Evolutionary conservation across 2,888 invertebrate species (phyloP).

Genomic region (Nymphalis urticae): DNA sequence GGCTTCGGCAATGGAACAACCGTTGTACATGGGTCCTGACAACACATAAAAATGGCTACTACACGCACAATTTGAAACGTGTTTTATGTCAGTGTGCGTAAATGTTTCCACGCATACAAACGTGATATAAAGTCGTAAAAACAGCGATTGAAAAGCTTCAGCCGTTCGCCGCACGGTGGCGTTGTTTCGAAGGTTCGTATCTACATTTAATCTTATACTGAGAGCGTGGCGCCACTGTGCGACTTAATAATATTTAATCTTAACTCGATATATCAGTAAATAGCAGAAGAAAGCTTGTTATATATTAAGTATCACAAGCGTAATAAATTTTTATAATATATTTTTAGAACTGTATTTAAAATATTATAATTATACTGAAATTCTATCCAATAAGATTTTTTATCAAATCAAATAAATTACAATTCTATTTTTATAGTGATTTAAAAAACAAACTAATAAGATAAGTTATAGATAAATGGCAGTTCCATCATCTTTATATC

Average conservation of each 20-base stretch:
- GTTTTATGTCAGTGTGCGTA: conserved; percentile 66
- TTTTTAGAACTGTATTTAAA: too few species aligned
- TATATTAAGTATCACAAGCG: too few species aligned
- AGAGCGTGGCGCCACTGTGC: conserved; percentile 64
- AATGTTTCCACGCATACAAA: conserved; percentile 64
- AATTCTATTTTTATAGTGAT: too few species aligned
- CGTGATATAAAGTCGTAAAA: conserved; percentile 57
- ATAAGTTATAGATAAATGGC: too few species aligned
- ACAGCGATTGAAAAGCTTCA: conserved; percentile 75
- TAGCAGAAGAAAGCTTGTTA: background rate
- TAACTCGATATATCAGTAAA: background rate
- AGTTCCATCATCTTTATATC: too few species aligned
- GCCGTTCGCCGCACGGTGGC: conserved; percentile 78
- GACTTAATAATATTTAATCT: background rate
- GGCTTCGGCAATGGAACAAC: conserved; percentile 51
- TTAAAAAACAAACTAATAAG: too few species aligned
- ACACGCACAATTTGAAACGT: conserved; percentile 68
- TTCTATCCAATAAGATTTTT: too few species aligned
- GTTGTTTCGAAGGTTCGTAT: conserved; percentile 65
- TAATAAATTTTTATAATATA: too few species aligned
- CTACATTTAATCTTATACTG: conserved; percentile 47
- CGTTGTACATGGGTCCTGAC: conserved; percentile 64
- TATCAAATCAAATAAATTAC: too few species aligned
- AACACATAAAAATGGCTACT: conserved; percentile 62
- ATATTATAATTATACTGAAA: too few species aligned